phyloP scores from a whole-genome alignment of 2,113 vertebrate genomes.

The Formicarius rufipectus region DNA sequence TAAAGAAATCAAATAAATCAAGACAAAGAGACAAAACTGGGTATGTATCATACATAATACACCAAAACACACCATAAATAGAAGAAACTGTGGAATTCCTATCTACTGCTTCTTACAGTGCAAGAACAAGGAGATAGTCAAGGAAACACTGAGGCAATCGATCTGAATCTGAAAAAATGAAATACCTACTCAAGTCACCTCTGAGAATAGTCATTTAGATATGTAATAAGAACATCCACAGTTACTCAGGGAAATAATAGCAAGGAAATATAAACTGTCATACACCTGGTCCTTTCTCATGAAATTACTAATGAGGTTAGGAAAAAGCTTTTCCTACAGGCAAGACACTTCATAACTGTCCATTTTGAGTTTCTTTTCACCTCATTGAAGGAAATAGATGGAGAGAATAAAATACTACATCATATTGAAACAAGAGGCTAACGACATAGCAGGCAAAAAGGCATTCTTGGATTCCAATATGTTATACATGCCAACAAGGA shows the following conservation, averaged over 20 bases:
- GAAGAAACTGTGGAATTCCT: not conserved
- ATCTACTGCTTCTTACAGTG: not conserved
- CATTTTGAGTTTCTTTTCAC: not conserved
- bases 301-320: slow-evolving; percentile 1
- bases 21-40: not conserved
- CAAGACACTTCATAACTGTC: not conserved
- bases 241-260: slow-evolving; percentile 16
- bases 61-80: not conserved
- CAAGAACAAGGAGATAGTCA: not conserved
- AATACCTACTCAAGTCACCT: not conserved
- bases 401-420: not conserved
- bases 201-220: slow-evolving; percentile 25
- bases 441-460: not conserved
- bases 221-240: not conserved
- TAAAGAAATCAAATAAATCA: not conserved
- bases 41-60: not conserved
- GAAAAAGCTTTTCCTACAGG: not conserved
- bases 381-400: rapidly evolving
- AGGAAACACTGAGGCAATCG: not conserved
- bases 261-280: not conserved
- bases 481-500: not conserved
- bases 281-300: not conserved
- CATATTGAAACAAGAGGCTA: not conserved
- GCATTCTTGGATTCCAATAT: not conserved
- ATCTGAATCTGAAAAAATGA: not conserved